phyloP scores from a whole-genome alignment of 2,888 invertebrate genomes.

The Eilema sororculum region DNA sequence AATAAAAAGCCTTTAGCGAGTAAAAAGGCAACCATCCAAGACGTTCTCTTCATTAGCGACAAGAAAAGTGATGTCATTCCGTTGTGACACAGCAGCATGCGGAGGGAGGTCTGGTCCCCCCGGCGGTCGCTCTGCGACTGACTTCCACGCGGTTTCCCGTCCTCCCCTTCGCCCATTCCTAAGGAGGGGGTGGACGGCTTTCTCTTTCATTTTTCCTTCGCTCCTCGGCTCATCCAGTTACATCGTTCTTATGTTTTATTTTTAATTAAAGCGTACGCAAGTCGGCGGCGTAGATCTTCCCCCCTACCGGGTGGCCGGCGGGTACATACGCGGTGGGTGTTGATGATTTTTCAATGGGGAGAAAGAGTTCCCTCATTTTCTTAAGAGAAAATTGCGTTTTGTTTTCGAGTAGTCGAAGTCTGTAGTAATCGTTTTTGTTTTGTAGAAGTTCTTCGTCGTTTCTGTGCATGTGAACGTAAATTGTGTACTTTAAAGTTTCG shows the following conservation, averaged over 20 bases:
- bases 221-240: constrained; percentile 88
- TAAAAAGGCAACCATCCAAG: constrained; percentile 77
- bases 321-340: constrained; percentile 86
- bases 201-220: constrained; percentile 88
- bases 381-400: constrained; percentile 88
- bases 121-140: constrained; percentile 80
- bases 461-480: constrained; percentile 82
- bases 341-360: constrained; percentile 88
- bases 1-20: constrained; percentile 64
- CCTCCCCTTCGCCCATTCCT: constrained; percentile 62
- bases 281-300: constrained; percentile 86
- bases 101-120: constrained; percentile 78
- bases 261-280: constrained; percentile 88
- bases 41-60: constrained; percentile 86
- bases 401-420: constrained; percentile 87
- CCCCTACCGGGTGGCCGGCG: constrained; percentile 66
- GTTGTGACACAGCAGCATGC: constrained; percentile 80
- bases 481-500: constrained; percentile 83
- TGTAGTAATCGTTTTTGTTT: constrained; percentile 87
- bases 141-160: constrained; percentile 76
- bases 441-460: constrained; percentile 75
- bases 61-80: constrained; percentile 86
- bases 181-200: constrained; percentile 81
- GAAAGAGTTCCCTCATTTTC: constrained; percentile 88
- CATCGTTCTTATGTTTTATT: constrained; percentile 88